A percentile compares a stretch with the other conserved stretches of the same genome.
Conservation (phyloP, 2,888 invertebrate genomes). For the Rutpela maculata region DNA sequence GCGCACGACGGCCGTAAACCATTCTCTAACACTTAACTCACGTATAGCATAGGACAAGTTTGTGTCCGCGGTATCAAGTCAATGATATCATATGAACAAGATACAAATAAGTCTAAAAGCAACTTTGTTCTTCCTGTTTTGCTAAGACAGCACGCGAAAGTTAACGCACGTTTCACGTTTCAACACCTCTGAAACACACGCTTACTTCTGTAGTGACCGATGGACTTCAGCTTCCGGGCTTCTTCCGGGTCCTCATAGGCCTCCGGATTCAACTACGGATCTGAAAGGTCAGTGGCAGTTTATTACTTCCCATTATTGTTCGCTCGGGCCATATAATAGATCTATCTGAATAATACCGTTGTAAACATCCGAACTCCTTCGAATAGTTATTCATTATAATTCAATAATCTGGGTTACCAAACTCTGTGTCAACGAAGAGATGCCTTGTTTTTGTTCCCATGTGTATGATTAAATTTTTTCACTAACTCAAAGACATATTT, state of each 20-base stretch:
- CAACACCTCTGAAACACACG: slow-evolving; percentile 46
- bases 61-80: slow-evolving; percentile 70
- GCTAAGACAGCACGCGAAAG: slow-evolving; percentile 46
- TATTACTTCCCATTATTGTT: slow-evolving; percentile 69
- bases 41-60: slow-evolving; percentile 73
- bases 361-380: slow-evolving; percentile 9
- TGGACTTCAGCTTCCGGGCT: slow-evolving; percentile 71
- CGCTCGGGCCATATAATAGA: slow-evolving; percentile 44
- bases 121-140: slow-evolving; percentile 43
- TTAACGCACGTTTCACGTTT: slow-evolving; percentile 47
- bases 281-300: slow-evolving; percentile 73
- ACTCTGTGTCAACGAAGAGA: slow-evolving; percentile 12
- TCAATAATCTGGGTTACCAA: slow-evolving; percentile 36
- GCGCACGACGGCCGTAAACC: slow-evolving; percentile 73
- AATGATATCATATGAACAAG: slow-evolving; percentile 65
- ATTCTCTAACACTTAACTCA: slow-evolving; percentile 75
- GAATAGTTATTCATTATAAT: slow-evolving; percentile 25
- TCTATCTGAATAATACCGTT: slow-evolving; percentile 15
- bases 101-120: slow-evolving; percentile 48
- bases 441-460: background rate
- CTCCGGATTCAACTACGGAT: slow-evolving; percentile 70
- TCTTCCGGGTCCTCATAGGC: slow-evolving; percentile 71
- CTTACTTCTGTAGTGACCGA: slow-evolving; percentile 68
- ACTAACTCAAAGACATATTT: background rate
- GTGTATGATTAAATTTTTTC: slow-evolving; percentile 17